phyloP scores from a whole-genome alignment of 2,113 vertebrate genomes.

The Proteles cristata region DNA sequence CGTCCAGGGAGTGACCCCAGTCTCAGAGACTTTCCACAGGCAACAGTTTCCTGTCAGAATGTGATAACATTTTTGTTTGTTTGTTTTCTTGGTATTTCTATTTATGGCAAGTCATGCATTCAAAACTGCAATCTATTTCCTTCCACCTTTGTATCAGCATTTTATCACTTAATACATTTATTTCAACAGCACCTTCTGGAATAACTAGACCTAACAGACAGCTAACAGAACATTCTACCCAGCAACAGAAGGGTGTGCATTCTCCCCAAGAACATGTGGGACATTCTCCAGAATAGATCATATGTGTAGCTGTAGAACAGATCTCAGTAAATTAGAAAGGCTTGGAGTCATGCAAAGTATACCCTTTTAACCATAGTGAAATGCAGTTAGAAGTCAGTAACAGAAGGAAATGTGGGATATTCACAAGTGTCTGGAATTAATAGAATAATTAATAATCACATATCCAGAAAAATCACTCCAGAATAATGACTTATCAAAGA shows the following conservation, averaged over 20 bases:
- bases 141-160: not conserved
- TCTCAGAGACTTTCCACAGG: not conserved
- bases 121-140: not conserved
- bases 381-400: conserved; percentile 3
- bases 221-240: not conserved
- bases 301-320: not conserved
- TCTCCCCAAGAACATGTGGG: not conserved
- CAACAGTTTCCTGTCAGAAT: conserved; percentile 18
- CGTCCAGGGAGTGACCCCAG: not conserved
- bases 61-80: not conserved
- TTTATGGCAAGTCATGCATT: conserved; percentile 34
- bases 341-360: conserved; percentile 23
- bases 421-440: not conserved
- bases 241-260: not conserved
- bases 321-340: conserved; percentile 4
- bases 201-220: not conserved
- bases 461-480: not conserved
- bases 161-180: not conserved
- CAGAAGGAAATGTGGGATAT: not conserved
- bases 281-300: not conserved
- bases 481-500: conserved; percentile 2
- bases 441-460: not conserved
- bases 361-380: not conserved
- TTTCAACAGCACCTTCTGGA: not conserved
- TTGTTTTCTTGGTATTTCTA: conserved; percentile 42